Evolutionary conservation across 2,113 vertebrate genomes (phyloP), one percentile per base, ranked within the genome.

Genomic region (Globicephala melas): DNA sequence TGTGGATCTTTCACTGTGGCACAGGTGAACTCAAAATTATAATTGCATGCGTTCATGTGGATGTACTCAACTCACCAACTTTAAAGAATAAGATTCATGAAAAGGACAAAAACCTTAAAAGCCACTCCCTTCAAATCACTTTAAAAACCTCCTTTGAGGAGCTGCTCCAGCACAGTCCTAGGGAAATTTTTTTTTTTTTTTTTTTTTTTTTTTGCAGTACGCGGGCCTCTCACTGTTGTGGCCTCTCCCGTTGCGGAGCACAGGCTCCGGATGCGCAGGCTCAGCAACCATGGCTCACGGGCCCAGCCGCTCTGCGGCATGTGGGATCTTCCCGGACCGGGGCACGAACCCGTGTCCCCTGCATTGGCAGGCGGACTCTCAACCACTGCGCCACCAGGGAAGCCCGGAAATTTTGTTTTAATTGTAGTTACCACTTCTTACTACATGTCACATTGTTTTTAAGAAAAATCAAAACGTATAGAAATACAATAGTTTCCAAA

Each of bases 401-500:
- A 38, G 38, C 38, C 38, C 1, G 26, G 55, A 91, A 91, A 67
- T 5, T 70, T 82, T 68, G 12, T 79, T n/a, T 26, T 65, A 89
- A 38, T 77, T 33, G 21, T 10, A 87, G 77, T 79, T 60, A 70
- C 55, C 20, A 71, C 23, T 93, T 87, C 73, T 60, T 65, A 67
- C 47, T 79, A 76, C 15, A n/a, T 26, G 13, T 71, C 47, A 94
- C 14, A 14, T 2, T 55, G 36, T 82, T 44, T 74, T 92, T 50
- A 38, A 81, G 74, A 87, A 92, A 85, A 67, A 95, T 63, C 15
- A 67, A 65, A 76, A 77, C 38, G 0, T 15, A 80, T 8, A 67
- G 44, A 94, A 96, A 77, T 55, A 94, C 25, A 36, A 77, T 84
- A n/a, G 28, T 77, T 93, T 96, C 55, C 76, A 77, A 88, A 88